phyloP scores from a whole-genome alignment of 2,888 invertebrate genomes.

The Dusona sp. region DNA sequence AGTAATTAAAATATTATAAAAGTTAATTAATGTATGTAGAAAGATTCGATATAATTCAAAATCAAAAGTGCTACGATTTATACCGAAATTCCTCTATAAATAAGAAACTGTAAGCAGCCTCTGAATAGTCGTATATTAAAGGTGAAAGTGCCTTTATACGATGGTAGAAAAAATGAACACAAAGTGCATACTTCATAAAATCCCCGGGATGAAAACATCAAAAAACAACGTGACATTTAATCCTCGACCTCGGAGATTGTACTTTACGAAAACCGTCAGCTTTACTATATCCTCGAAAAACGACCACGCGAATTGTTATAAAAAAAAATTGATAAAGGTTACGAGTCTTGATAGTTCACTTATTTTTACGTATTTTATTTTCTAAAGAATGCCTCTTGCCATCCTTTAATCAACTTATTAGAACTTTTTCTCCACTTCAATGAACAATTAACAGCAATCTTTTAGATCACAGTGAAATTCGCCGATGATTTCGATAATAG shows the following conservation, averaged over 20 bases:
- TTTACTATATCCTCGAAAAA: not conserved
- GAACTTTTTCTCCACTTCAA: not conserved
- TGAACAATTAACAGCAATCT: not conserved
- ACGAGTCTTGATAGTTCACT: not conserved
- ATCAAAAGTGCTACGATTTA: not conserved
- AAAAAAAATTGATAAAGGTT: not conserved
- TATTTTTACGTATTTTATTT: not conserved
- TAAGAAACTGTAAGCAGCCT: not conserved
- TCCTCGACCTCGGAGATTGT: conserved; percentile 10
- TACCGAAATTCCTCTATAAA: not conserved
- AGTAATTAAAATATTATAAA: not conserved
- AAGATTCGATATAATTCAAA: not conserved
- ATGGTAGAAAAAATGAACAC: not conserved
- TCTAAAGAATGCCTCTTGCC: not conserved
- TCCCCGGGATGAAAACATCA: conserved; percentile 35
- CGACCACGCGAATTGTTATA: not conserved
- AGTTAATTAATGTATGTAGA: not conserved
- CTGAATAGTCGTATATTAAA: not conserved
- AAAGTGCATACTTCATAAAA: conserved; percentile 35
- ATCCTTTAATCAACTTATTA: not conserved
- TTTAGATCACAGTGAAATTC: not conserved
- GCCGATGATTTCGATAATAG: not conserved
- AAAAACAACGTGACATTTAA: conserved; percentile 10
- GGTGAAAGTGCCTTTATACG: conserved; percentile 4
- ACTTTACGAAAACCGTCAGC: not conserved